Evolutionary conservation across 2,888 invertebrate species (phyloP).

Genomic region (Druceiella hillmani): DNA sequence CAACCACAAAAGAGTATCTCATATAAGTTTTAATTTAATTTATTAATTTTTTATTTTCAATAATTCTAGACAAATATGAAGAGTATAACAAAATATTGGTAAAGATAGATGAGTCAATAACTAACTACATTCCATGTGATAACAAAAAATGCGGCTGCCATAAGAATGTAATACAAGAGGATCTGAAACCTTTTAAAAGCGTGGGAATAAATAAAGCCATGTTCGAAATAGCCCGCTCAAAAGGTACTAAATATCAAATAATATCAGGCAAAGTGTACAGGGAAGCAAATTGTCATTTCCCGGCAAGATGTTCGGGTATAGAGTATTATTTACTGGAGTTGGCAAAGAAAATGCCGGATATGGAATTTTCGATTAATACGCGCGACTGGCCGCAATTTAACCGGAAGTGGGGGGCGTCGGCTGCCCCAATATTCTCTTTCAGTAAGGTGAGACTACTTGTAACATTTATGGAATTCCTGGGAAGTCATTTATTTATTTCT

Average conservation of each 20-base stretch:
- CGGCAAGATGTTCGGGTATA: constrained; percentile 83
- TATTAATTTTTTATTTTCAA: no score
- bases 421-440: constrained; percentile 89
- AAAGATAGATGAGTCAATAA: constrained; percentile 45
- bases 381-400: constrained; percentile 90
- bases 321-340: constrained; percentile 79
- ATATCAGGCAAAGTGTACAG: constrained; percentile 75
- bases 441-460: constrained; percentile 77
- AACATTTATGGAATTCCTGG: no score
- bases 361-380: constrained; percentile 84
- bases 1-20: no score
- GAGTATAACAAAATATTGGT: constrained; percentile 36
- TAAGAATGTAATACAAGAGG: constrained; percentile 56
- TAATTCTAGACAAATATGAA: constrained; percentile 47
- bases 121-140: constrained; percentile 52
- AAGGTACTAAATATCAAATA: constrained; percentile 58
- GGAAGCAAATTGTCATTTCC: constrained; percentile 84
- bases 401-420: constrained; percentile 50
- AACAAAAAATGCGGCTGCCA: constrained; percentile 59
- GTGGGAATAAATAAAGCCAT: constrained; percentile 63
- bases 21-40: no score
- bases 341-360: constrained; percentile 65
- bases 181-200: constrained; percentile 62
- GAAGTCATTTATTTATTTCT: no score
- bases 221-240: constrained; percentile 52